phyloP scores from a whole-genome alignment of 2,797 vertebrate species.

The Channa striata region DNA sequence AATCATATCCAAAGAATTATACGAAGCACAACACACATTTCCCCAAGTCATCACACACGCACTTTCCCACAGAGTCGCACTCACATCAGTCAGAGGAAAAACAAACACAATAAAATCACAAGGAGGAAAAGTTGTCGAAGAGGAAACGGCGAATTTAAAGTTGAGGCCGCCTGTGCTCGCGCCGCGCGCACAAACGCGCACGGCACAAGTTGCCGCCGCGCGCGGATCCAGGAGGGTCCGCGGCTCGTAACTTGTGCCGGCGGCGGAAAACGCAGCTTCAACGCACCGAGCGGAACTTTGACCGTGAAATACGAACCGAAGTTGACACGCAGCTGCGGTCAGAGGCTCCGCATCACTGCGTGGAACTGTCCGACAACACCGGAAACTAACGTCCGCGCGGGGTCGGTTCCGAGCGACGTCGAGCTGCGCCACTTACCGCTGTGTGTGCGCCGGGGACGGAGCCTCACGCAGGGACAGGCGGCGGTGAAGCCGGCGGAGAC shows the following conservation, averaged over 20 bases:
- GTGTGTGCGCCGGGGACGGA: constrained; percentile 31
- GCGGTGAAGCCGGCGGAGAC: constrained; percentile 13
- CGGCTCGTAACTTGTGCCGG: no score
- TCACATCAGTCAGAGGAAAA: no score
- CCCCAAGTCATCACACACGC: background rate
- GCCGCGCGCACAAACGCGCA: no score
- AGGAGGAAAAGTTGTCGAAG: background rate
- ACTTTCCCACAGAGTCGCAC: background rate
- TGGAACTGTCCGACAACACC: background rate
- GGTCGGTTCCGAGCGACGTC: background rate
- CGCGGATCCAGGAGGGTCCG: no score
- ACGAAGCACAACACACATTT: background rate
- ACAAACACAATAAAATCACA: no score
- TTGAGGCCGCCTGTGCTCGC: no score
- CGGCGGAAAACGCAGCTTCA: no score
- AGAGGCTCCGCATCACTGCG: background rate
- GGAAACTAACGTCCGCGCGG: no score
- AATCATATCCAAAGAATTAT: background rate
- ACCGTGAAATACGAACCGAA: background rate
- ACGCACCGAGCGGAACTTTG: background rate
- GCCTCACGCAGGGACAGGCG: background rate
- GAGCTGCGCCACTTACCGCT: constrained; percentile 49
- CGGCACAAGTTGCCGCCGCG: no score
- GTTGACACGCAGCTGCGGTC: background rate
- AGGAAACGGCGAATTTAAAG: no score